Conservation (phyloP, 2,797 vertebrate species). For the Tenualosa thibaudeaui region DNA sequence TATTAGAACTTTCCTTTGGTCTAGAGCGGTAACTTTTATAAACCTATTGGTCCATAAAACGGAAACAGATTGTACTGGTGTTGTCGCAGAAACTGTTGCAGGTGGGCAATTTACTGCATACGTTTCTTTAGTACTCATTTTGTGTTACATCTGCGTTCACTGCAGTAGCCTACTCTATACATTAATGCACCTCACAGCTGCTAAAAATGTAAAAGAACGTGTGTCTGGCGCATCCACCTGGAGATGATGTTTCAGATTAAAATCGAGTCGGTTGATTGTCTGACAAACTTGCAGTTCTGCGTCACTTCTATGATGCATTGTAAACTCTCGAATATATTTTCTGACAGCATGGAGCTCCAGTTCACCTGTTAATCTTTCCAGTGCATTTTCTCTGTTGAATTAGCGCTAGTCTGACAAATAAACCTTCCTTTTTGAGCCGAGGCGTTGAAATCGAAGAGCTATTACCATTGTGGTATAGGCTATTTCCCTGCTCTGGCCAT, state of each 20-base stretch:
- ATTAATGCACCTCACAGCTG: neutral
- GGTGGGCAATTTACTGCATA: neutral
- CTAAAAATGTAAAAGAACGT: neutral
- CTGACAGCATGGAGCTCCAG: neutral
- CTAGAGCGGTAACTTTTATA: neutral
- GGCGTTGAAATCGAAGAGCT: neutral
- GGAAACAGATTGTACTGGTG: neutral
- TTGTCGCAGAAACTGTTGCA: neutral
- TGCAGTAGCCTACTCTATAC: neutral
- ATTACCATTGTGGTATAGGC: neutral
- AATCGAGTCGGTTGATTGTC: neutral
- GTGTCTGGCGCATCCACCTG: neutral
- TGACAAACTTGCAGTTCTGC: neutral
- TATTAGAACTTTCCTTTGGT: neutral
- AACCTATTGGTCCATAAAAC: neutral
- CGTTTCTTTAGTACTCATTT: neutral
- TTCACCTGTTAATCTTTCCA: neutral
- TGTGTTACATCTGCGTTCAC: neutral
- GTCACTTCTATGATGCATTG: neutral
- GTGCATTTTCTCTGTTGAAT: neutral
- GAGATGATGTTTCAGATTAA: neutral
- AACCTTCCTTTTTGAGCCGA: neutral
- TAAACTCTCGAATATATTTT: neutral
- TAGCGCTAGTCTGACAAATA: neutral
- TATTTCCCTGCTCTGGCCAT: neutral